A percentile compares a stretch with the other conserved stretches of the same genome.
phyloP scores from a whole-genome alignment of 2,113 vertebrate genomes.

The Syngnathus scovelli region DNA sequence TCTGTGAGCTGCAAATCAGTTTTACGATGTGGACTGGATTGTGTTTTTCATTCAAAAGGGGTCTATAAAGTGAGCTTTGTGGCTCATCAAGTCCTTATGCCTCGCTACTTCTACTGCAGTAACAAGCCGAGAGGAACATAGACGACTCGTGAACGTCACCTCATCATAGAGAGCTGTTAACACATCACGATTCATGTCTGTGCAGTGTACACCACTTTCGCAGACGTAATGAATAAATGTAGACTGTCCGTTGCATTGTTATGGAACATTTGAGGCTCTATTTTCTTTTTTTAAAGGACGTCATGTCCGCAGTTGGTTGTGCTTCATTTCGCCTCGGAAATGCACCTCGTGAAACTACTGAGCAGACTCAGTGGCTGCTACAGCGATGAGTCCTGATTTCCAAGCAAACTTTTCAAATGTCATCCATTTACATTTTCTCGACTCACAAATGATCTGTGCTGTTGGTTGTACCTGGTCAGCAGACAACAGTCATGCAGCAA shows the following conservation, averaged over 20 bases:
- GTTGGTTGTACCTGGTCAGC: slow-evolving; percentile 77
- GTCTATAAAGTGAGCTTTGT: background rate
- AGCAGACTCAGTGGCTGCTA: too few relatives aligned
- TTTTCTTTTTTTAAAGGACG: too few relatives aligned
- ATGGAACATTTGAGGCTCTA: background rate
- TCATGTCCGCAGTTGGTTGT: too few relatives aligned
- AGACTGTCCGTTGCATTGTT: background rate
- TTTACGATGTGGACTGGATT: background rate
- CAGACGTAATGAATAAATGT: background rate
- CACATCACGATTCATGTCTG: background rate
- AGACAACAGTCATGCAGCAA: slow-evolving; percentile 88
- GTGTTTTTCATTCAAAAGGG: background rate
- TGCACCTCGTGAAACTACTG: too few relatives aligned
- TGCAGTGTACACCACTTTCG: background rate
- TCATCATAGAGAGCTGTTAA: background rate
- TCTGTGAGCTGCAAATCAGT: background rate
- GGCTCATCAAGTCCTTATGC: background rate
- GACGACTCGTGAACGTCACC: background rate
- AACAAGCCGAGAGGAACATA: background rate
- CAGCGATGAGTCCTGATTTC: too few relatives aligned
- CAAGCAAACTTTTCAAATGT: too few relatives aligned
- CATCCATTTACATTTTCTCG: too few relatives aligned
- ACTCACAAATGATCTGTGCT: background rate
- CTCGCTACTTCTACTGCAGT: background rate
- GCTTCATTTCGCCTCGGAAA: too few relatives aligned